Conservation (phyloP, 2,888 invertebrate species). For the Tupiocoris notatus region DNA sequence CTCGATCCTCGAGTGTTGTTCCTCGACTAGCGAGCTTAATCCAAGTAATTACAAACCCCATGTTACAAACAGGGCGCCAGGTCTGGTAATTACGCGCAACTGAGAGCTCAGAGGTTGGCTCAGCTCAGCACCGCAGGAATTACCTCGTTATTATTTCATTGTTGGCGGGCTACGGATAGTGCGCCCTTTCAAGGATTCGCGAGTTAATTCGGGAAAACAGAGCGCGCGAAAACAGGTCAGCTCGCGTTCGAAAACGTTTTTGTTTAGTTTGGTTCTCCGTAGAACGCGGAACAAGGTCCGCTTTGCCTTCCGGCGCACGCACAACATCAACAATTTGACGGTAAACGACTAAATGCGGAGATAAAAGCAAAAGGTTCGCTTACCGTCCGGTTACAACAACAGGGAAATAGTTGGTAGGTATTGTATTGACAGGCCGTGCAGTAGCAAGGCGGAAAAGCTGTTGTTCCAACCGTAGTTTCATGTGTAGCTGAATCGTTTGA, state of each 20-base stretch:
- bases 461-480: too few species aligned
- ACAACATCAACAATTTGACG: background rate
- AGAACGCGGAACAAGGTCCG: background rate
- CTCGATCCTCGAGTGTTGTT: too few species aligned
- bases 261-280: background rate
- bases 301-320: background rate
- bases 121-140: constrained; percentile 1
- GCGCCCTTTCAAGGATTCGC: background rate
- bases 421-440: background rate
- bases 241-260: background rate
- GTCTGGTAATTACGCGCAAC: background rate
- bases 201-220: background rate
- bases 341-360: background rate
- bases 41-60: too few species aligned
- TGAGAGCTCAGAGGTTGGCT: background rate
- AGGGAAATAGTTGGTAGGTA: background rate
- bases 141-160: constrained; percentile 32
- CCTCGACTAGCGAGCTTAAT: too few species aligned
- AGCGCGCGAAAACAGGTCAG: background rate
- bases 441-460: too few species aligned
- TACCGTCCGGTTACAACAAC: background rate
- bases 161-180: background rate
- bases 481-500: too few species aligned
- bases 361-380: background rate
- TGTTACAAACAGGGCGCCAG: too few species aligned